Evolutionary conservation across 2,888 invertebrate species (phyloP).

Genomic region (Dolichomitus sp.): DNA sequence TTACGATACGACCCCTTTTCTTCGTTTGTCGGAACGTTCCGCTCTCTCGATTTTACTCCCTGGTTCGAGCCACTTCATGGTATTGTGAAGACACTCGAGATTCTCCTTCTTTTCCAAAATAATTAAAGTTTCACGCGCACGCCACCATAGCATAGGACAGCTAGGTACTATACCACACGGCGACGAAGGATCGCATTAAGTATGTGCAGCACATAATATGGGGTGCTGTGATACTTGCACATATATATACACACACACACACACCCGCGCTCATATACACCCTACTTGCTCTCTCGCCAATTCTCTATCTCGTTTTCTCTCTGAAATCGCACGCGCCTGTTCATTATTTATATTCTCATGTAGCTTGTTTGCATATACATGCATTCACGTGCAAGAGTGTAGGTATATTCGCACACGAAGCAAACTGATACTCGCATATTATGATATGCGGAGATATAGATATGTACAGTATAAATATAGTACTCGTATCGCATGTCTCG

Average conservation of each 20-base stretch:
- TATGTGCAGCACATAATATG: conserved; percentile 46
- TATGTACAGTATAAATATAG: conserved; percentile 55
- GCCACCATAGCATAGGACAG: conserved; percentile 6
- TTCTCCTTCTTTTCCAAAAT: conserved; percentile 60
- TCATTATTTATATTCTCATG: conserved; percentile 62
- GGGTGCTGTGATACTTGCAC: conserved; percentile 21
- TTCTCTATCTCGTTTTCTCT: conserved; percentile 35
- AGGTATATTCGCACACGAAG: not conserved
- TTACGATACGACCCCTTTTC: conserved; percentile 40
- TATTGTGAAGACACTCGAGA: conserved; percentile 46
- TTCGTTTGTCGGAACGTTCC: conserved; percentile 8
- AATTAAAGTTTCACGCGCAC: conserved; percentile 58
- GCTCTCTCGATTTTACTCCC: conserved; percentile 18
- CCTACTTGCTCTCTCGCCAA: conserved; percentile 14
- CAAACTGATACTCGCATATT: conserved; percentile 33
- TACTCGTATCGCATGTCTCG: conserved; percentile 63
- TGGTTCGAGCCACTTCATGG: not conserved
- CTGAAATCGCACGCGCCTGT: conserved; percentile 52
- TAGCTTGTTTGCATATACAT: conserved; percentile 46
- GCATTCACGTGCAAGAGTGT: conserved; percentile 11
- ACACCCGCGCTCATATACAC: not conserved
- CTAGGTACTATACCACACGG: not conserved
- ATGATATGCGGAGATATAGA: conserved; percentile 51
- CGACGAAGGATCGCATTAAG: conserved; percentile 46
- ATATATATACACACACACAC: not conserved